Base-by-base conservation (phyloP, 1,140 invertebrate species). In the Carposina sasakii region DNA sequence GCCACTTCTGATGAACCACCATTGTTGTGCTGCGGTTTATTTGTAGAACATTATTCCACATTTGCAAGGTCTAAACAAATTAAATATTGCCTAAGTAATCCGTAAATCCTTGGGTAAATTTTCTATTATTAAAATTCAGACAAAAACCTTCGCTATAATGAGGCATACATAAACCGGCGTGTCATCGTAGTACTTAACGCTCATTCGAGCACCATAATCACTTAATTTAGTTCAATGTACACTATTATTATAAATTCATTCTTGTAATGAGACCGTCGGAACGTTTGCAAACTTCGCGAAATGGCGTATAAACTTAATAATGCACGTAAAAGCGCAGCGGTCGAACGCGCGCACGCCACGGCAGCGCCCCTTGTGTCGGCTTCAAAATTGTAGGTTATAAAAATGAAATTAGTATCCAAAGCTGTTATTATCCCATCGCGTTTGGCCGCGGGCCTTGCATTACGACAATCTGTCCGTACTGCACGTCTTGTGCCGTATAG, bases 331-430 rank as follows among this genome's bases (percentile, higher is more conserved):
- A 81, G 76, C 68, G 67, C 60, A 76, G 69, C 72, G 74, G 58
- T 60, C 52, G 64, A 64, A 71, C 71, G 61, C 67, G 81, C 78
- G 81, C 81, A 79, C 75, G 75, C 77, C 71, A 79, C 81, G 53
- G 81, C 81, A 81, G 77, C 76, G 77, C 77, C 76, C 66, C 77
- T 78, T 79, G 75, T 84, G 81, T 84, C 77, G 81, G 81, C 81
- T 73, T 84, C 77, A 69, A 85, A 85, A 86, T 84, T 82, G 81
- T 79, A 81, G 81, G 81, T 84, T 84, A 84, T 85, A 85, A 86
- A 85, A 85, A 85, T 83, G 82, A 86, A 86, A 86, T 85, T 86
- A 86, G 82, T 86, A 81, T 76, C 73, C 81, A 85, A 86, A 85
- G 79, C 70, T 86, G 81, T 86, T 86, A 86, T 86, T 86, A 86